Percentiles rank a stretch among this genome's conserved stretches.
phyloP scores from a whole-genome alignment of 2,888 invertebrate genomes.

The Sarcophaga variegata region DNA sequence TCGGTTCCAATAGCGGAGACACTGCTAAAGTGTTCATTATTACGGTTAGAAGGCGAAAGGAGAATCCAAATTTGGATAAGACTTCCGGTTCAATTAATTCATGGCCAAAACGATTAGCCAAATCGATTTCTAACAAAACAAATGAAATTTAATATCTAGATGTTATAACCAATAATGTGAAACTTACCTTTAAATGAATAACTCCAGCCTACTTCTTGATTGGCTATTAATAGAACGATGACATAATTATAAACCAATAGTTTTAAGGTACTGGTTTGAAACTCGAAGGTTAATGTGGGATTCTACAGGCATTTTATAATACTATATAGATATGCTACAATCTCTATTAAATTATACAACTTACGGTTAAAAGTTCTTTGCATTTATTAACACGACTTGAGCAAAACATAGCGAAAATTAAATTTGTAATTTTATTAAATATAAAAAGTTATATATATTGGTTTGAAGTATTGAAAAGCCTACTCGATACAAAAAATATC shows the following conservation, averaged over 20 bases:
- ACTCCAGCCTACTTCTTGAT: slow-evolving; percentile 72
- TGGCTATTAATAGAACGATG: slow-evolving; percentile 72
- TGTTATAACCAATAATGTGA: background rate
- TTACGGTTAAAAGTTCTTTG: slow-evolving; percentile 58
- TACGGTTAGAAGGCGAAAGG: slow-evolving; percentile 71
- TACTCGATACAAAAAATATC: background rate
- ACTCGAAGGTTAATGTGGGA: slow-evolving; percentile 66
- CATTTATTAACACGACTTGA: slow-evolving; percentile 39
- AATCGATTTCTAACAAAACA: slow-evolving; percentile 67
- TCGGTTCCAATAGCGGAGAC: slow-evolving; percentile 69
- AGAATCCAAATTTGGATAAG: slow-evolving; percentile 72
- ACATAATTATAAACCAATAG: slow-evolving; percentile 73
- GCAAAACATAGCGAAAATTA: background rate
- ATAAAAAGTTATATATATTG: background rate
- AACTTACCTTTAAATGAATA: slow-evolving; percentile 71
- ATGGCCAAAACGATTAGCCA: slow-evolving; percentile 72
- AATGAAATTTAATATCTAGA: background rate
- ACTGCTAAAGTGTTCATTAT: slow-evolving; percentile 70
- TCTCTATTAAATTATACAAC: slow-evolving; percentile 10
- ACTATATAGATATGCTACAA: background rate
- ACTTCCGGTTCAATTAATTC: slow-evolving; percentile 71
- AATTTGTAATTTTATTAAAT: background rate
- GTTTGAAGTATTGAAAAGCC: background rate
- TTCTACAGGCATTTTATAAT: slow-evolving; percentile 40
- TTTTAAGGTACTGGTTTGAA: slow-evolving; percentile 71